A percentile compares a stretch with the other conserved stretches of the same genome.
phyloP scores from a whole-genome alignment of 2,888 invertebrate genomes.

The Xestia c-nigrum region DNA sequence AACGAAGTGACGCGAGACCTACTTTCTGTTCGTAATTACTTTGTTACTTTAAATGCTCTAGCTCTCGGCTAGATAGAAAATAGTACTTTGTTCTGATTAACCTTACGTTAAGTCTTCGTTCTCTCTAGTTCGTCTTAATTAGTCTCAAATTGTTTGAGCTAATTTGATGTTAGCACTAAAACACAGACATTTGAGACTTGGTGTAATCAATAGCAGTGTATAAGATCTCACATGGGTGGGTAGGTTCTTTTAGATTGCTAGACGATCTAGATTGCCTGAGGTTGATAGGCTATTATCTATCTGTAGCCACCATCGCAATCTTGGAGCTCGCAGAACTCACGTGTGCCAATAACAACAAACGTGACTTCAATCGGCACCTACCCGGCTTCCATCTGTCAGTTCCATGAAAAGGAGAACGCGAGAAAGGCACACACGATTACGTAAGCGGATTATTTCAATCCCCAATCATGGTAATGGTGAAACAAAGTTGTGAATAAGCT shows the following conservation, averaged over 20 bases:
- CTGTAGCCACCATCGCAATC: slow-evolving; percentile 52
- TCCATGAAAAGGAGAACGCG: slow-evolving; percentile 41
- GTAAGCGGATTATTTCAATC: slow-evolving; percentile 65
- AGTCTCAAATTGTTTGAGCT: slow-evolving; percentile 48
- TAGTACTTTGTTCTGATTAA: slow-evolving; percentile 64
- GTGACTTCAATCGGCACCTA: slow-evolving; percentile 63
- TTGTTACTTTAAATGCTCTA: slow-evolving; percentile 63
- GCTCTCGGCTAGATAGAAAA: slow-evolving; percentile 49
- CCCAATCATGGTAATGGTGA: slow-evolving; percentile 68
- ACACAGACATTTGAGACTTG: slow-evolving; percentile 29
- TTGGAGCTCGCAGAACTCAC: slow-evolving; percentile 60
- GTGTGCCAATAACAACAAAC: slow-evolving; percentile 65
- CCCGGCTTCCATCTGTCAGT: slow-evolving; percentile 52
- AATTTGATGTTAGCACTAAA: slow-evolving; percentile 41
- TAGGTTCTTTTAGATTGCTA: slow-evolving; percentile 40
- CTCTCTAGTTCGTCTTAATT: slow-evolving; percentile 50
- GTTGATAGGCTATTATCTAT: slow-evolving; percentile 59
- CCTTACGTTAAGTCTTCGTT: slow-evolving; percentile 43
- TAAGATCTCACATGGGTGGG: slow-evolving; percentile 8
- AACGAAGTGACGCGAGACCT: slow-evolving; percentile 62
- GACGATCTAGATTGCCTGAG: slow-evolving; percentile 55
- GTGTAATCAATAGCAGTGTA: slow-evolving; percentile 18
- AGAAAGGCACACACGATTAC: slow-evolving; percentile 46
- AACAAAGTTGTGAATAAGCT: slow-evolving; percentile 72
- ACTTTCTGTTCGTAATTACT: slow-evolving; percentile 65